Evolutionary conservation across 2,888 invertebrate genomes (phyloP).

Genomic region (Drepana falcataria): DNA sequence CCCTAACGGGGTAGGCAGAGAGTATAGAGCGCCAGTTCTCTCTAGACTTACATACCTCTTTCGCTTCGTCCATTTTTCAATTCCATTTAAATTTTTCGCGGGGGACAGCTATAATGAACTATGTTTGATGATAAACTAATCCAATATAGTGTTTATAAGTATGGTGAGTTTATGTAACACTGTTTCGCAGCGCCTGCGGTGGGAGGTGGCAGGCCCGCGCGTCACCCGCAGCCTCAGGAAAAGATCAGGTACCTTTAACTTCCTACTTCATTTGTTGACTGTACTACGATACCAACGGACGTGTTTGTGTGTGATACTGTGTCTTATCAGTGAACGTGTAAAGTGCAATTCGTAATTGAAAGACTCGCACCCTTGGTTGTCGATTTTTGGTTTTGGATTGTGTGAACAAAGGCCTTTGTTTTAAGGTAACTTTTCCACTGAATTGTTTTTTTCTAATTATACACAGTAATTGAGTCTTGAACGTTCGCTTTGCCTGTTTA

Average conservation of each 20-base stretch:
- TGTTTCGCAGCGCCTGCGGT: conserved; percentile 61
- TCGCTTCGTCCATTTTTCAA: too few species aligned
- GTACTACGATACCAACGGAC: conserved; percentile 39
- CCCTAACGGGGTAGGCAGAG: too few species aligned
- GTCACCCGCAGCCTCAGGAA: conserved; percentile 58
- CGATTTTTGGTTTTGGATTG: background rate
- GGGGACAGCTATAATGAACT: background rate
- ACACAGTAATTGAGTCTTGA: too few species aligned
- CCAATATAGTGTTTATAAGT: conserved; percentile 12
- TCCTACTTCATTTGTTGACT: conserved; percentile 59
- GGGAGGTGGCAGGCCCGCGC: conserved; percentile 60
- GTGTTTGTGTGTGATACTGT: conserved; percentile 23
- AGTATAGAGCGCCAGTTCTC: too few species aligned
- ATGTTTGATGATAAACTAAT: background rate
- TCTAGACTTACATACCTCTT: too few species aligned
- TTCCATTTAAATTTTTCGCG: too few species aligned
- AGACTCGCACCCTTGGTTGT: background rate
- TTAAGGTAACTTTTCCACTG: too few species aligned
- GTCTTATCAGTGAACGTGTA: conserved; percentile 10
- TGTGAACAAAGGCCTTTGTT: too few species aligned
- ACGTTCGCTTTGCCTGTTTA: too few species aligned
- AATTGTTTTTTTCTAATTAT: too few species aligned
- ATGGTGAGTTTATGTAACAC: conserved; percentile 59
- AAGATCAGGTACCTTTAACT: conserved; percentile 71
- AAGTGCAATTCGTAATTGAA: conserved; percentile 4